Percentiles rank a stretch among this genome's conserved stretches.
phyloP scores from a whole-genome alignment of 2,113 vertebrate genomes.

The Nannobrachium achirus region DNA sequence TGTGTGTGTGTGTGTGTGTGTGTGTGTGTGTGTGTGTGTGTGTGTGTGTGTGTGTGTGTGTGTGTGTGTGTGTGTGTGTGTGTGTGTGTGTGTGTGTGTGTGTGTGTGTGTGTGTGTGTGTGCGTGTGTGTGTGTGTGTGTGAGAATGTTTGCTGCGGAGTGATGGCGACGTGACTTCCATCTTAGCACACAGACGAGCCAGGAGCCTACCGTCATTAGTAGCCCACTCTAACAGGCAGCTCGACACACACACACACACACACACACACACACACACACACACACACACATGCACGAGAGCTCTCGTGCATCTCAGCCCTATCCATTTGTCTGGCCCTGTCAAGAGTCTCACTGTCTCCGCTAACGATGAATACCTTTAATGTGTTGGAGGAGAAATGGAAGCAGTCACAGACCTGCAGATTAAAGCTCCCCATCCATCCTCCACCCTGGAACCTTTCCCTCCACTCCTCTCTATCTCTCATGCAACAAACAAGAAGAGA shows the following conservation, averaged over 20 bases:
- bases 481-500: neutral
- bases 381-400: constrained; percentile 1
- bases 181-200: no score
- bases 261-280: neutral
- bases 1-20: constrained; percentile 18
- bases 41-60: neutral
- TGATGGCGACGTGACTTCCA: no score
- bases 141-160: neutral
- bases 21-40: constrained; percentile 14
- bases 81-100: no score
- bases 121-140: neutral
- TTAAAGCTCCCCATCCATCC: neutral
- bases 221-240: no score
- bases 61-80: no score
- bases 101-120: neutral
- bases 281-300: neutral
- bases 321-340: constrained; percentile 1
- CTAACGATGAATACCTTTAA: constrained; percentile 7
- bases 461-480: neutral
- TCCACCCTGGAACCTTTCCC: neutral
- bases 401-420: neutral
- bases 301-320: neutral
- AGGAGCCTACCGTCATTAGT: no score
- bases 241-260: neutral
- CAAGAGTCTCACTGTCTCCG: neutral